A percentile compares a stretch with the other conserved stretches of the same genome.
These are phyloP conservation scores for Nomada hirtipes DNA, from an alignment of 2,888 invertebrate species.

Conservation along the genomic window DNA sequence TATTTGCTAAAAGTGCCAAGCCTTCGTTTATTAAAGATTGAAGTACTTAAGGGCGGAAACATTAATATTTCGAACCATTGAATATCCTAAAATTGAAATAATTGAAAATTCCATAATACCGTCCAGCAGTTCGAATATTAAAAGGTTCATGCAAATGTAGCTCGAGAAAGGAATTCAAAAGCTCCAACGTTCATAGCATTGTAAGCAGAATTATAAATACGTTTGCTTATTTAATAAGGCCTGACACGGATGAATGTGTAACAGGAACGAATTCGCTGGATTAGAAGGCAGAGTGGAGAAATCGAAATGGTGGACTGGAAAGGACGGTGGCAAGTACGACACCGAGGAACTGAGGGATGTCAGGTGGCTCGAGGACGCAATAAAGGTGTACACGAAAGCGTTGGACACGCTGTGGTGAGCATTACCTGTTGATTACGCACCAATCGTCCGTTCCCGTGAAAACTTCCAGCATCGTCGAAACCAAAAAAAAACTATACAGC, in stretches of 20 bases:
- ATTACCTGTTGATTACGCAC: not conserved
- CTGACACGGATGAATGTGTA: not conserved
- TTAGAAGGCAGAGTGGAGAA: conserved; percentile 75
- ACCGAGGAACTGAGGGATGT: conserved; percentile 77
- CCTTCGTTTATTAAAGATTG: too few species aligned
- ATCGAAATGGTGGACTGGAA: conserved; percentile 77
- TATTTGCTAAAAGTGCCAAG: too few species aligned
- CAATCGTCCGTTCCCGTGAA: not conserved
- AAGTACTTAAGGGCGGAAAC: too few species aligned
- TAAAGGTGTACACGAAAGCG: conserved; percentile 75
- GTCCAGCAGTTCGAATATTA: too few species aligned
- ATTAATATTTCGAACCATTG: too few species aligned
- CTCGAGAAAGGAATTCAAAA: too few species aligned
- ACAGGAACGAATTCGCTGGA: conserved; percentile 75
- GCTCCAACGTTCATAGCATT: too few species aligned
- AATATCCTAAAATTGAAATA: too few species aligned
- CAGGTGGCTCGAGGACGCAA: conserved; percentile 78
- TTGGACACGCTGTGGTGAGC: conserved; percentile 77
- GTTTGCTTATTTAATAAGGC: not conserved
- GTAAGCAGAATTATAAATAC: too few species aligned
- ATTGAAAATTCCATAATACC: too few species aligned
- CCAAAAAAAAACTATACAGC: not conserved
- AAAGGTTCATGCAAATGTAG: too few species aligned
- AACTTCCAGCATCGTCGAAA: not conserved
- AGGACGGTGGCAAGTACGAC: conserved; percentile 72